These are phyloP conservation scores for Cryptophagus acutangulus DNA, from an alignment of 2,888 invertebrate species.

Conservation along the genomic window DNA sequence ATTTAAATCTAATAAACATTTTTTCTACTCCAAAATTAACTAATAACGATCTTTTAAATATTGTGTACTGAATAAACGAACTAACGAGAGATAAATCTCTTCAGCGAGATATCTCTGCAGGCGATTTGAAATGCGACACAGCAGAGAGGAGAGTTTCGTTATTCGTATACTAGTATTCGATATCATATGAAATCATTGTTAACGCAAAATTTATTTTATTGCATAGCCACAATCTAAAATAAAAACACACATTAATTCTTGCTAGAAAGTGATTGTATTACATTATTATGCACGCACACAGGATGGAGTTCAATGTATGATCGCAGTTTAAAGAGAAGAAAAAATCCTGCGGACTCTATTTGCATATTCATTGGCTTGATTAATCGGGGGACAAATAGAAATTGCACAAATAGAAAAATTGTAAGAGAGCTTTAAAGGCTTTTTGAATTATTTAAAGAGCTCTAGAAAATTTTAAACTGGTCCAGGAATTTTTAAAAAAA, in stretches of 20 bases:
- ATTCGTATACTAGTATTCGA: too few relatives aligned
- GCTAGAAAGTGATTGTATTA: constrained; percentile 4
- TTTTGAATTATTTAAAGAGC: too few relatives aligned
- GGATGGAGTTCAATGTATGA: not conserved
- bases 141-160: too few relatives aligned
- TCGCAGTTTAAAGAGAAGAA: not conserved
- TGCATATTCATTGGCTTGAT: not conserved
- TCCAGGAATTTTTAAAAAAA: not conserved
- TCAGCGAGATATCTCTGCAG: too few relatives aligned
- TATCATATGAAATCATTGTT: too few relatives aligned
- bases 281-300: not conserved
- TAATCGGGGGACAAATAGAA: not conserved
- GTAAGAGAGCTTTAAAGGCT: too few relatives aligned
- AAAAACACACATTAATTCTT: not conserved
- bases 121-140: too few relatives aligned
- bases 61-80: too few relatives aligned
- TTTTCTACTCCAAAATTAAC: too few relatives aligned
- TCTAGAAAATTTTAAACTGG: not conserved
- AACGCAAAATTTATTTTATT: not conserved
- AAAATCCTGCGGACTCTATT: not conserved
- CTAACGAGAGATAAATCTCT: too few relatives aligned
- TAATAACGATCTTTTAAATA: too few relatives aligned
- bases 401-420: not conserved
- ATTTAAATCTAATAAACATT: too few relatives aligned
- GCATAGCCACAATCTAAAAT: not conserved